These are phyloP conservation scores for Xenops minutus DNA, from an alignment of 2,797 vertebrate species.

Conservation along the genomic window DNA sequence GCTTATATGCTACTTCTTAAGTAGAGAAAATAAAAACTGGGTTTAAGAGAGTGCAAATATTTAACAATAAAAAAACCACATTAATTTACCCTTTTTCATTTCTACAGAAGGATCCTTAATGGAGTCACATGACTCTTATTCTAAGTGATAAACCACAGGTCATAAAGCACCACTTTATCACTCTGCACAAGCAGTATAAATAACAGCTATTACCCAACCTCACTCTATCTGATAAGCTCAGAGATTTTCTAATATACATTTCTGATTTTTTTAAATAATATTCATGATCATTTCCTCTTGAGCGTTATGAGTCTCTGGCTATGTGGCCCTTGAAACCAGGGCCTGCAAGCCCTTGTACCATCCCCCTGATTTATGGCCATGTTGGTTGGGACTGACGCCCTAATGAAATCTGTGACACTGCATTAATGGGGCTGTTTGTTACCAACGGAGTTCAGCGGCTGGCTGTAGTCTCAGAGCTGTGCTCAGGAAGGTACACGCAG, in stretches of 20 bases:
- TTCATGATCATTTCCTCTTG: slow-evolving; percentile 72
- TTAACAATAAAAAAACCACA: slow-evolving; percentile 73
- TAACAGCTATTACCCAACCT: slow-evolving; percentile 75
- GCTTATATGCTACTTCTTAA: slow-evolving; percentile 54
- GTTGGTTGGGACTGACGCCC: slow-evolving; percentile 78
- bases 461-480: slow-evolving; percentile 26
- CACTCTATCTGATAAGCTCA: slow-evolving; percentile 70
- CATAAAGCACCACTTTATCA: slow-evolving; percentile 78
- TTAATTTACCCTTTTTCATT: slow-evolving; percentile 74
- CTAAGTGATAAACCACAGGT: slow-evolving; percentile 77
- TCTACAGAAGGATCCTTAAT: slow-evolving; percentile 73
- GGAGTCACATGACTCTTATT: slow-evolving; percentile 75
- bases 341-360: slow-evolving; percentile 78
- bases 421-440: slow-evolving; percentile 88
- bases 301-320: slow-evolving; percentile 73
- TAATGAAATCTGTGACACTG: slow-evolving; percentile 86
- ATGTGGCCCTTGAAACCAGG: slow-evolving; percentile 73
- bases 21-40: slow-evolving; percentile 67
- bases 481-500: background rate
- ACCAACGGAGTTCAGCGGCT: slow-evolving; percentile 75
- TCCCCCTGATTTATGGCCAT: slow-evolving; percentile 84
- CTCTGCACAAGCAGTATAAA: slow-evolving; percentile 76
- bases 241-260: slow-evolving; percentile 74
- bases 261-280: slow-evolving; percentile 74
- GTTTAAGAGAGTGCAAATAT: slow-evolving; percentile 71